Conservation (phyloP, 2,888 invertebrate species). For the Diaphora mendica region DNA sequence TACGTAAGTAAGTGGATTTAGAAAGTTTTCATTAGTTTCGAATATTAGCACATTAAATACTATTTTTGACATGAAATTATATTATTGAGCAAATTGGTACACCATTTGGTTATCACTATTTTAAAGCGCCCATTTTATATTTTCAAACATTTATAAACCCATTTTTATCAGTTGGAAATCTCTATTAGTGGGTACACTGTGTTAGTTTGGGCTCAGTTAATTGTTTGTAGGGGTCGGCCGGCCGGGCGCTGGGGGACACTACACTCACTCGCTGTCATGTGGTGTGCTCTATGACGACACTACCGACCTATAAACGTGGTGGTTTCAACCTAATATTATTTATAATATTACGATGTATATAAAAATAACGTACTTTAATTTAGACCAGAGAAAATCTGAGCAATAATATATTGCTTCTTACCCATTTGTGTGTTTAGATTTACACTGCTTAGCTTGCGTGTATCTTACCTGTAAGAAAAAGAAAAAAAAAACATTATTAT, state of each 20-base stretch:
- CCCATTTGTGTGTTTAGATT: slow-evolving; percentile 5
- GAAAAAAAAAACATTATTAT: slow-evolving; percentile 7
- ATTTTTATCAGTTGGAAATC: slow-evolving; percentile 39
- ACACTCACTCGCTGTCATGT: slow-evolving; percentile 51
- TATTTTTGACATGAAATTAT: background rate
- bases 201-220: slow-evolving; percentile 62
- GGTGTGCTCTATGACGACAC: slow-evolving; percentile 42
- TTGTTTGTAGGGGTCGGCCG: slow-evolving; percentile 59
- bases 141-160: slow-evolving; percentile 6
- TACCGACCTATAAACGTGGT: slow-evolving; percentile 44
- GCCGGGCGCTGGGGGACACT: slow-evolving; percentile 49
- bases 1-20: no score
- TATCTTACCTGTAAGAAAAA: slow-evolving; percentile 47
- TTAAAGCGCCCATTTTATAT: background rate
- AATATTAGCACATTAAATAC: background rate
- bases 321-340: slow-evolving; percentile 22
- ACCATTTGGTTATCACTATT: background rate
- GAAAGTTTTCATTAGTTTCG: background rate
- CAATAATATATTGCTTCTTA: slow-evolving; percentile 20
- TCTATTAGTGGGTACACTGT: slow-evolving; percentile 39
- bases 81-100: background rate
- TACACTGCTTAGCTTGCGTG: background rate
- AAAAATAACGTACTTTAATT: slow-evolving; percentile 2
- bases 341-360: slow-evolving; percentile 12
- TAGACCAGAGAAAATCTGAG: background rate